These are phyloP conservation scores for Cinara cedri DNA, from an alignment of 2,888 invertebrate species.

Conservation along the genomic window DNA sequence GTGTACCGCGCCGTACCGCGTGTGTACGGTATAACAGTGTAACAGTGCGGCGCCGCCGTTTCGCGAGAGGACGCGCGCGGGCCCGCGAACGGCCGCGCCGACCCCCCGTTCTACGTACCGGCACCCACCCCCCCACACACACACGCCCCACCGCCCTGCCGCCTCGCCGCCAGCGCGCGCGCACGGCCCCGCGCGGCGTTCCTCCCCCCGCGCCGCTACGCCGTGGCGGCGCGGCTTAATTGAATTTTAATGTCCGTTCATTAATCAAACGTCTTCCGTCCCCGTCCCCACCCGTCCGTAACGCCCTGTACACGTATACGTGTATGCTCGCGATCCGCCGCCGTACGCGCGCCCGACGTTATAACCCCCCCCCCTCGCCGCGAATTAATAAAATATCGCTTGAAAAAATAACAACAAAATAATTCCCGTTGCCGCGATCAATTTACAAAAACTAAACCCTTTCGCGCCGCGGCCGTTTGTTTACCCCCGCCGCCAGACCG, in stretches of 20 bases:
- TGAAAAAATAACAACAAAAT: constrained; percentile 17
- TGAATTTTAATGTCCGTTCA: constrained; percentile 61
- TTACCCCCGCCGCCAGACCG: no score
- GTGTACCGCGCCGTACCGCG: background rate
- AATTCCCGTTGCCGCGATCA: background rate
- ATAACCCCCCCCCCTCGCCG: no score
- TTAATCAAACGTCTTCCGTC: constrained; percentile 57
- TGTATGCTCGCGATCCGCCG: no score
- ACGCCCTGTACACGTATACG: background rate
- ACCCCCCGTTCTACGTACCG: background rate
- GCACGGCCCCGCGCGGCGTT: background rate
- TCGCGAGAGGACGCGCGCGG: no score
- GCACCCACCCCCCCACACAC: background rate
- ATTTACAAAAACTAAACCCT: no score
- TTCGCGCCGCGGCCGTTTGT: no score
- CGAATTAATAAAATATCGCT: constrained; percentile 33
- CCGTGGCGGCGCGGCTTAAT: constrained; percentile 58
- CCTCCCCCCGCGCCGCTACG: background rate
- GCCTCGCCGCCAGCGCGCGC: background rate
- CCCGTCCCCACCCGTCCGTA: background rate
- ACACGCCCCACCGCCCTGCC: background rate
- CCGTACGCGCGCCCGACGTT: background rate
- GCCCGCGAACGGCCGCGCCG: background rate
- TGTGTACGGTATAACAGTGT: no score
- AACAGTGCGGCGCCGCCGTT: no score